These are phyloP conservation scores for Eonycteris spelaea DNA, from an alignment of 2,113 vertebrate species.

Conservation along the genomic window DNA sequence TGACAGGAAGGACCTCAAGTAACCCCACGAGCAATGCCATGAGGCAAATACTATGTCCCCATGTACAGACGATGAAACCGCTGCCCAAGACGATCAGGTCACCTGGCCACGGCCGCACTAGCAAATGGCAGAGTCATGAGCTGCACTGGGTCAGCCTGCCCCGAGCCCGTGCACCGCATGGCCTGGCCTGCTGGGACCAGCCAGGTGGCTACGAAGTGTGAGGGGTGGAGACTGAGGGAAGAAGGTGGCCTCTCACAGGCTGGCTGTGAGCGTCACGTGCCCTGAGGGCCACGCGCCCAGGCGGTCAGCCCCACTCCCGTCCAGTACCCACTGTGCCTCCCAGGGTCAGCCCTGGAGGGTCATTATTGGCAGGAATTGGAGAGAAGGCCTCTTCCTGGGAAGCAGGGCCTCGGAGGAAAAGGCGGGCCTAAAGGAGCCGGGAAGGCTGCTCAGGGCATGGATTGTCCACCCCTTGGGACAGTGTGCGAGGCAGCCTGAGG, in stretches of 20 bases:
- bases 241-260: neutral
- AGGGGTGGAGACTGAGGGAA: neutral
- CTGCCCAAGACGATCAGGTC: neutral
- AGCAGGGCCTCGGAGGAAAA: neutral
- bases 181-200: neutral
- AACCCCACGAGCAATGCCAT: neutral
- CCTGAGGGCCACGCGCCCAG: neutral
- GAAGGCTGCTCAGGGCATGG: neutral
- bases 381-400: neutral
- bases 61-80: neutral
- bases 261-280: neutral
- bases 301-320: neutral
- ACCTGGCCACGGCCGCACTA: neutral
- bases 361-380: neutral
- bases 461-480: neutral
- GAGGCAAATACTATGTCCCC: neutral
- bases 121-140: neutral
- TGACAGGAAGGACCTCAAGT: neutral
- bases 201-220: neutral
- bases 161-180: neutral
- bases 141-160: neutral
- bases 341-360: neutral
- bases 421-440: too few relatives aligned
- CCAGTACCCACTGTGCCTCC: neutral
- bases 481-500: neutral